phyloP scores from a whole-genome alignment of 2,113 vertebrate species.

The Bucco capensis region DNA sequence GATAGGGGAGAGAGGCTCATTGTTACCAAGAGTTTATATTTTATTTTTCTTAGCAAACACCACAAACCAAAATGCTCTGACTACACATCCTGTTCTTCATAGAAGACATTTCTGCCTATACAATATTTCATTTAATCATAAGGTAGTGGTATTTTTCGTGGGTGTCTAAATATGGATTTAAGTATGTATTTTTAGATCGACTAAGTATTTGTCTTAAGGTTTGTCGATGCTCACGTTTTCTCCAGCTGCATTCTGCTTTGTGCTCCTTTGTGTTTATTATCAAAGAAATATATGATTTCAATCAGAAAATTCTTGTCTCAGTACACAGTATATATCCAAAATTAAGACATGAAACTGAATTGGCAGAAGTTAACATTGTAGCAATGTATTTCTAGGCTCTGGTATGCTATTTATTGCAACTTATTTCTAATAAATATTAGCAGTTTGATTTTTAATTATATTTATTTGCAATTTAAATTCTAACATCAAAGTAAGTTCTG shows the following conservation, averaged over 20 bases:
- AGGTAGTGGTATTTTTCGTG: not conserved
- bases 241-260: not conserved
- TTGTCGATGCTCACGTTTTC: not conserved
- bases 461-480: not conserved
- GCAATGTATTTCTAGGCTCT: not conserved
- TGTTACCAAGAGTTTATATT: not conserved
- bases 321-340: not conserved
- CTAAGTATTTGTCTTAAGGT: not conserved
- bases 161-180: not conserved
- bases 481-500: conserved; percentile 14
- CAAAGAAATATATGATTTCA: not conserved
- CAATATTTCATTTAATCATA: not conserved
- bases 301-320: not conserved
- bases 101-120: not conserved
- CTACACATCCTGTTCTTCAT: not conserved
- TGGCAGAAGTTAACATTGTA: not conserved
- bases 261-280: not conserved
- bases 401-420: not conserved
- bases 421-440: not conserved
- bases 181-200: not conserved
- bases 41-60: not conserved
- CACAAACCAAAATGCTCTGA: not conserved
- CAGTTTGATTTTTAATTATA: not conserved
- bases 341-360: not conserved
- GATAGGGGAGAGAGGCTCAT: not conserved